Percentiles rank a stretch among this genome's conserved stretches.
phyloP scores from a whole-genome alignment of 2,797 vertebrate genomes.

The Catostomus latipinnis region DNA sequence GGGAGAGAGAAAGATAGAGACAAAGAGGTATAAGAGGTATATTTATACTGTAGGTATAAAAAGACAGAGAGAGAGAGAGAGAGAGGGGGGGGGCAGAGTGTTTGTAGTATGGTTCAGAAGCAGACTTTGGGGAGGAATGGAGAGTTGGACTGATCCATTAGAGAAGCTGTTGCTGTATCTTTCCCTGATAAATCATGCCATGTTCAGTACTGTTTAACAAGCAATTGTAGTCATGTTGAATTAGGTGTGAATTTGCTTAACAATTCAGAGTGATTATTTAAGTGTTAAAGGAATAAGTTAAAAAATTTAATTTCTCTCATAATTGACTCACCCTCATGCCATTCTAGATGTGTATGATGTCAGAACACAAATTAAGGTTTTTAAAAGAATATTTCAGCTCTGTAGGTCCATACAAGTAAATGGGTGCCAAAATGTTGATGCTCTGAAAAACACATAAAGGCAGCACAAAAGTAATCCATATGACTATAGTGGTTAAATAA shows the following conservation, averaged over 20 bases:
- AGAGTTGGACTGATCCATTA: constrained; percentile 5
- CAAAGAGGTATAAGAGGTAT: not conserved
- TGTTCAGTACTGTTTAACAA: constrained; percentile 9
- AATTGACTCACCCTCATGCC: no score
- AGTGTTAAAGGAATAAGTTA: no score
- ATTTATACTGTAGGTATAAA: not conserved
- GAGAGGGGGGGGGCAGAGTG: not conserved
- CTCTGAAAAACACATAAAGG: no score
- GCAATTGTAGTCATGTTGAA: constrained; percentile 1
- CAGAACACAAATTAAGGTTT: no score
- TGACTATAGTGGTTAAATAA: no score
- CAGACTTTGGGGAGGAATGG: constrained; percentile 41
- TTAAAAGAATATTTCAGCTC: no score
- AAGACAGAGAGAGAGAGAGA: constrained; percentile 3
- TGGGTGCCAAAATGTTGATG: no score
- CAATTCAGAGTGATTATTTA: no score
- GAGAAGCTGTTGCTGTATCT: constrained; percentile 13
- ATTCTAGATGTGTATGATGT: no score
- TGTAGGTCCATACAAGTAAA: no score
- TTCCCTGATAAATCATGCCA: not conserved
- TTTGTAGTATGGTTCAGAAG: not conserved
- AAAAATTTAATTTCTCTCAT: no score
- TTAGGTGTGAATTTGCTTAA: not conserved
- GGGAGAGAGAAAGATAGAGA: constrained; percentile 60
- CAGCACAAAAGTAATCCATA: no score